Base-by-base conservation (phyloP, 2,888 invertebrate species). In the Drosophila anceps region DNA sequence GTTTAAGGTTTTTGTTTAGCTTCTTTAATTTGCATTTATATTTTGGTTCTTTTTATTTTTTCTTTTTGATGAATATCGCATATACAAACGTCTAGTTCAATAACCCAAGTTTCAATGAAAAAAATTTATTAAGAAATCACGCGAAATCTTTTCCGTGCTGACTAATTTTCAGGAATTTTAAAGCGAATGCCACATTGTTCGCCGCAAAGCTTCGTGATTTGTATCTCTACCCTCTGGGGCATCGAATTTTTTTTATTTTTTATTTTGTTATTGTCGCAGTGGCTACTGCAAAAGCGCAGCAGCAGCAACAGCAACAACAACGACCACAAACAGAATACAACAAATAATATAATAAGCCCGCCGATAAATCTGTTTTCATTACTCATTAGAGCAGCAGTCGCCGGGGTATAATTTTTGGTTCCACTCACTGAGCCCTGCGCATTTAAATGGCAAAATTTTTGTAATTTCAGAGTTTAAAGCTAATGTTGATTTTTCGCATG, bases 341-440 rank as follows among this genome's bases (percentile, higher is more conserved):
- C 31, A 31, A 50, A 78, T 53, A 54, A 73, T 48, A 35, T 53
- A 69, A 73, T 50, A 54, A 68, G 51, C 27, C 20, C 29, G 43
- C 2, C 60, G 51, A 80, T 76, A 80, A 78, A 80, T 78, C 81
- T 68, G 76, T 59, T 63, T 80, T 54, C 61, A 76, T 68, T 65
- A 64, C 72, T 80, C 76, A 78, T 78, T 80, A 76, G 74, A 59
- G 46, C 44, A 51, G 46, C 44, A 54, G 53, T 39, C 79, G 37
- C 64, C 35, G 8, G 64, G 61, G 74, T 44, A 53, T 73, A 10
- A 61, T 78, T 59, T 78, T 51, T 73, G 62, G 43, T 35, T 58
- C 55, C 55, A 18, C 43, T 67, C 39, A 62, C 24, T 20, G 59
- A 35, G 31, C 39, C 0, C 27, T 35, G 69, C 51, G 69, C 55